phyloP scores from a whole-genome alignment of 2,888 invertebrate genomes.

The Polia nebulosa region DNA sequence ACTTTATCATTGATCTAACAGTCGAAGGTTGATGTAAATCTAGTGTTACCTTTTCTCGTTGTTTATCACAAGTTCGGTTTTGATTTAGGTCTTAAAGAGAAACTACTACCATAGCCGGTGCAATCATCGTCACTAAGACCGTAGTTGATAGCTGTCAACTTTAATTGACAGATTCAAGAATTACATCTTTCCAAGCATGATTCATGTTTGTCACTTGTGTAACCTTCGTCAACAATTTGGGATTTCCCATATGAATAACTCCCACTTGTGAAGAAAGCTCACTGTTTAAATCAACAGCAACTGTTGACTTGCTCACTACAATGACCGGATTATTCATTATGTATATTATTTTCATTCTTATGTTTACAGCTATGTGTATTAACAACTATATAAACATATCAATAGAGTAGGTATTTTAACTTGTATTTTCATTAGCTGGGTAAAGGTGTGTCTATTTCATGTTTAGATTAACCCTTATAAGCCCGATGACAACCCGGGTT shows the following conservation, averaged over 20 bases:
- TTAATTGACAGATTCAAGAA: constrained; percentile 5
- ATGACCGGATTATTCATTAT: constrained; percentile 15
- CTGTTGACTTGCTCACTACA: background rate
- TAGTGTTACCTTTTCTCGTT: background rate
- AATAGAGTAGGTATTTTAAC: background rate
- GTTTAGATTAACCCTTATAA: background rate
- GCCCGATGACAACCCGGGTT: too few species aligned
- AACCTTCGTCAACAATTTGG: background rate
- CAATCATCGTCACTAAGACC: background rate
- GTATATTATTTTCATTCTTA: constrained; percentile 18
- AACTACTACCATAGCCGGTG: background rate
- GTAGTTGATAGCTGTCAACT: background rate
- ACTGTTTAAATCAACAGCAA: background rate
- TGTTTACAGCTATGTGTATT: background rate
- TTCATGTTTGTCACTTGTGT: constrained; percentile 6
- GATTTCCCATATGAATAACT: constrained; percentile 2
- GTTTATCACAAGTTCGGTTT: background rate
- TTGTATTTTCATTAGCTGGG: background rate
- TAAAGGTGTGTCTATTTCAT: background rate
- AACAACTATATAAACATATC: constrained; percentile 21
- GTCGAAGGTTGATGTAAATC: background rate
- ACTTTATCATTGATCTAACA: background rate
- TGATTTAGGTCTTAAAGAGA: background rate
- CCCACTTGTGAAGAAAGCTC: background rate
- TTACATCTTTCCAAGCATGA: background rate